Percentiles rank a stretch among this genome's conserved stretches.
Evolutionary conservation across 2,113 vertebrate genomes (phyloP).

Genomic region (Desmodus rotundus): DNA sequence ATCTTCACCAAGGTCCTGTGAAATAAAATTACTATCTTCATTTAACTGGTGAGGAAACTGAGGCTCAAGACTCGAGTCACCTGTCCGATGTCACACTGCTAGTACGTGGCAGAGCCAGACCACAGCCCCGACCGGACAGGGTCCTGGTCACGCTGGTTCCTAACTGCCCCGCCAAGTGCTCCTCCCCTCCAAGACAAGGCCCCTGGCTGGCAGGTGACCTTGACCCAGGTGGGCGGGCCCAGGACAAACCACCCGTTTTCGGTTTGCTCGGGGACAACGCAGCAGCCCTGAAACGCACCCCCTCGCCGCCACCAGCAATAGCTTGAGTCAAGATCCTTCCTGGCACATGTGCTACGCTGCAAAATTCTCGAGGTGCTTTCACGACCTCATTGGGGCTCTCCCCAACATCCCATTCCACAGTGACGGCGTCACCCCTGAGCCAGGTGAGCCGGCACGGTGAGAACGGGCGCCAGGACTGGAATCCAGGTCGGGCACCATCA

Average conservation of each 20-base stretch:
- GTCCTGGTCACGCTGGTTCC: not conserved
- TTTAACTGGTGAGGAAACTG: not conserved
- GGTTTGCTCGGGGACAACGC: rapidly evolving
- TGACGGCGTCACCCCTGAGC: not conserved
- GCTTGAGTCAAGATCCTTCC: rapidly evolving
- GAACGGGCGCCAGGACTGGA: not conserved
- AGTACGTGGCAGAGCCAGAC: not conserved
- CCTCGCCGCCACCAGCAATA: not conserved
- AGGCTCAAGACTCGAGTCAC: not conserved
- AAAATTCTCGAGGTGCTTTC: not conserved
- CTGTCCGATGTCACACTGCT: not conserved
- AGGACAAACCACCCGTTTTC: rapidly evolving
- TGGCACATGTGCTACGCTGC: rapidly evolving
- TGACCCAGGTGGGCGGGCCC: not conserved
- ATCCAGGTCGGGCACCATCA: rapidly evolving
- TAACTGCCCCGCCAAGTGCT: not conserved
- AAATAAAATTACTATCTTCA: not conserved
- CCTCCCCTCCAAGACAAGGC: too few species aligned
- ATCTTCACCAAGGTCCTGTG: not conserved
- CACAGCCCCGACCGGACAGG: not conserved
- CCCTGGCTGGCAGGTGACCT: not conserved
- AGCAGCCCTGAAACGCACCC: not conserved
- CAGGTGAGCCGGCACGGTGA: not conserved
- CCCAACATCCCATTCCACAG: not conserved
- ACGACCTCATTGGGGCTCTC: not conserved